A percentile compares a stretch with the other conserved stretches of the same genome.
These are phyloP conservation scores for Drosophila conformis DNA, from an alignment of 2,888 invertebrate species.

Conservation along the genomic window DNA sequence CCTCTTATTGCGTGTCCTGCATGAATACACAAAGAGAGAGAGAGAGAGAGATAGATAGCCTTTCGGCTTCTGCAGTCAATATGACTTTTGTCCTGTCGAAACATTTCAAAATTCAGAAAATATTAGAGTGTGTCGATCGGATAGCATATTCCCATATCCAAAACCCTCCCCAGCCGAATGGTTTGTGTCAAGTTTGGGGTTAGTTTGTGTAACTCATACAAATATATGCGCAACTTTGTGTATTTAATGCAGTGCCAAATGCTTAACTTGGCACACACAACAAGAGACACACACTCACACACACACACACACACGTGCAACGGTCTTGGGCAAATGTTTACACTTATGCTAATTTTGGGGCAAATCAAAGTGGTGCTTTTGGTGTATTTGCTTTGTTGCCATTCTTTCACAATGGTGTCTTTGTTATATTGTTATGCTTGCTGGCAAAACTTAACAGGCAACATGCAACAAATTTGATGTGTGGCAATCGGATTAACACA, in stretches of 20 bases:
- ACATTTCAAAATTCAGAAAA: conserved; percentile 1
- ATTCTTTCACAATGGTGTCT: conserved; percentile 20
- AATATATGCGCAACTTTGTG: conserved; percentile 60
- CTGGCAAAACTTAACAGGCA: conserved; percentile 7
- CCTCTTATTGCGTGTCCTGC: conserved; percentile 26
- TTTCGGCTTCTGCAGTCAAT: conserved; percentile 19
- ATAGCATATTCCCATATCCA: conserved; percentile 7
- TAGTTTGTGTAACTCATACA: conserved; percentile 42
- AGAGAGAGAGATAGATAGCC: neutral
- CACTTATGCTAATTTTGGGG: conserved; percentile 74
- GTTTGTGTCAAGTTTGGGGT: conserved; percentile 19
- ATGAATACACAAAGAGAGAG: conserved; percentile 35
- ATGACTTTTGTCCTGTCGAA: conserved; percentile 21
- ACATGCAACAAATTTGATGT: conserved; percentile 55
- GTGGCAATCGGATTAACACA: conserved; percentile 34
- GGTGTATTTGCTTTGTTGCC: conserved; percentile 38
- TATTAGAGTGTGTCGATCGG: conserved; percentile 32
- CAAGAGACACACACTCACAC: conserved; percentile 3
- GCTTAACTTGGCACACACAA: conserved; percentile 55
- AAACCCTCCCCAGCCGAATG: neutral
- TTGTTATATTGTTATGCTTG: conserved; percentile 12
- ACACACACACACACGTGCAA: conserved; percentile 4
- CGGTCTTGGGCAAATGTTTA: conserved; percentile 62
- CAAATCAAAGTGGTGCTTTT: conserved; percentile 50
- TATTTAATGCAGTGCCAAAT: conserved; percentile 76